phyloP scores from a whole-genome alignment of 2,888 invertebrate species.

The Trissolcus japonicus region DNA sequence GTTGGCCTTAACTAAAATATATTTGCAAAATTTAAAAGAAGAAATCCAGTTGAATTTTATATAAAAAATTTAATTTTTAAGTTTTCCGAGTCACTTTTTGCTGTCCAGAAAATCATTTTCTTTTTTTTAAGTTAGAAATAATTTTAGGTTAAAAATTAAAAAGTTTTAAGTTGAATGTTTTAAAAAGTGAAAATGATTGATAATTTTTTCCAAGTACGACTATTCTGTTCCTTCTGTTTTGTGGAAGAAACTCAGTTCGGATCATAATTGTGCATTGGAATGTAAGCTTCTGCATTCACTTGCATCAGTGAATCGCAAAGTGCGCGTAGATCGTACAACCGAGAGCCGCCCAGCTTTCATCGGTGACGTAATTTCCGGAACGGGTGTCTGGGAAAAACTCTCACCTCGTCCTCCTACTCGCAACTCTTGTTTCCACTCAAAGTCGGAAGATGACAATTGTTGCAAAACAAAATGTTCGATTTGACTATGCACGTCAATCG shows the following conservation, averaged over 20 bases:
- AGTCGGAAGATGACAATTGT: slow-evolving; percentile 29
- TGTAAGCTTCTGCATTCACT: slow-evolving; percentile 20
- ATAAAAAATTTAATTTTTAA: too few species aligned
- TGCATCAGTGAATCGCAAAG: slow-evolving; percentile 21
- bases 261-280: slow-evolving; percentile 10
- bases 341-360: slow-evolving; percentile 60
- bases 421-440: slow-evolving; percentile 20
- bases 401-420: slow-evolving; percentile 53
- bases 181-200: neutral
- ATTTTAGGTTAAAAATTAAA: too few species aligned
- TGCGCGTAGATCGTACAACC: slow-evolving; percentile 31
- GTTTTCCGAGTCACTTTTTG: too few species aligned
- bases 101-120: too few species aligned
- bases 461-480: slow-evolving; percentile 7
- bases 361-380: slow-evolving; percentile 64
- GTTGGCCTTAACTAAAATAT: too few species aligned
- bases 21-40: too few species aligned
- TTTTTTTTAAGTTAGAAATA: too few species aligned
- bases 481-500: slow-evolving; percentile 3
- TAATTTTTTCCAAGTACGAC: neutral
- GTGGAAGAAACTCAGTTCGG: neutral
- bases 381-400: slow-evolving; percentile 61
- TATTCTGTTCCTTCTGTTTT: neutral
- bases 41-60: too few species aligned
- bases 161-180: too few species aligned